Base-by-base conservation (phyloP, 2,797 vertebrate species). In the Squalus acanthias region DNA sequence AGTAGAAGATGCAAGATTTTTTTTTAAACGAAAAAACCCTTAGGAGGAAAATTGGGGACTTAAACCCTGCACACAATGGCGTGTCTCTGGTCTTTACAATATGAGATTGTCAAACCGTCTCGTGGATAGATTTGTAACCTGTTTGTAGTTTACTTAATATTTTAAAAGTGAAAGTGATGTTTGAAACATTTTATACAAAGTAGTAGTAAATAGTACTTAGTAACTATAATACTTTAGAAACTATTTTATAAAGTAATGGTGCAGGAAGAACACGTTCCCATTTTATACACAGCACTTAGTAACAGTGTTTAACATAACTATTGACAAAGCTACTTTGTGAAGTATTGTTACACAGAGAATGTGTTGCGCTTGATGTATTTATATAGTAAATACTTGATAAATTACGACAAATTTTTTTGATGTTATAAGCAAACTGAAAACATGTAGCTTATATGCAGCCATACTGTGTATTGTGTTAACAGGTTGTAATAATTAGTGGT, bases 101-200 rank as follows among this genome's bases (percentile, higher is more conserved):
- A 85, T 6, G 46, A 85, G 82, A 39, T 39, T 39, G 46, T 85
- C 46, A 85, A 85, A 7, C 33, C 8, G 39, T 46, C 7, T 39
- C 46, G 39, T 67, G n/a, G 65, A 69, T 93, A 17, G 33, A n/a
- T 63, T 85, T 91, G 89, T 69, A 69, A 69, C 2, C 65, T 46
- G n/a, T 46, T 69, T 69, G 63, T 46, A 69, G 65, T 69, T 93
- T 69, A n/a, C n/a, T 92, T 67, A 39, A 69, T 93, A 69, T 46
- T 69, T 69, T 24, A 67, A 93, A 69, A 69, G 91, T 93, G 63
- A 20, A 93, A 39, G 63, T 65, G 91, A 93, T 69, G n/a, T 93
- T 93, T 69, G 63, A 93, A 69, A 69, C 67, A 69, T 93, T 93
- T 93, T 93, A 93, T 85, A 91, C 1, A 93, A 2, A 57, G 57